Percentiles rank a stretch among this genome's conserved stretches.
phyloP scores from a whole-genome alignment of 2,113 vertebrate species.

The Alouatta palliata region DNA sequence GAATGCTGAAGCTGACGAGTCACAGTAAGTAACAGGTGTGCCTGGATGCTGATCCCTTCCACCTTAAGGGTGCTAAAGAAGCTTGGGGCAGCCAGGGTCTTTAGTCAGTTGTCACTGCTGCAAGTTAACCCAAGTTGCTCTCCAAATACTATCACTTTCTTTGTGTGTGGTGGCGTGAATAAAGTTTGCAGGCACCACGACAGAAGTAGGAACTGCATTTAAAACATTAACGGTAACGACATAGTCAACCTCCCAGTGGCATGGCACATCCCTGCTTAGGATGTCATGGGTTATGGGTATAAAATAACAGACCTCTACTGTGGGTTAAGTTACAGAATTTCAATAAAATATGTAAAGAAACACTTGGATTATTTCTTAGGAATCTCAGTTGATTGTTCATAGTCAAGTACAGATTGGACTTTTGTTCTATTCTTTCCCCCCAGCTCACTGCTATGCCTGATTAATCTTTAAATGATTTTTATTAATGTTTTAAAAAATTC shows the following conservation, averaged over 20 bases:
- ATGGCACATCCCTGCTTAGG: not conserved
- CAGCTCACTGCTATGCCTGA: constrained; percentile 80
- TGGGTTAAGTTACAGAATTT: constrained; percentile 1
- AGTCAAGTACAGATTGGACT: constrained; percentile 82
- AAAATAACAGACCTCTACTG: not conserved
- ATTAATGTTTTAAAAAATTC: not conserved
- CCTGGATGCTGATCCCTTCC: not conserved
- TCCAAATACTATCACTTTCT: not conserved
- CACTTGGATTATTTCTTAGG: not conserved
- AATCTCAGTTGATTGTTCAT: constrained; percentile 6
- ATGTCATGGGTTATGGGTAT: not conserved
- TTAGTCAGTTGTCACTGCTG: not conserved
- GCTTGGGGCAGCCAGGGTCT: not conserved
- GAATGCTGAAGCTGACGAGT: constrained; percentile 77
- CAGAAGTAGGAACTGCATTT: not conserved
- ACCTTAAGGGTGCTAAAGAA: not conserved
- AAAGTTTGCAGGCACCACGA: not conserved
- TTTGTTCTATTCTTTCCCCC: constrained; percentile 82
- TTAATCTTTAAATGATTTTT: not conserved
- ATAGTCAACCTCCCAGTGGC: not conserved
- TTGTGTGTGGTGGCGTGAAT: not conserved
- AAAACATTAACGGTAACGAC: not conserved
- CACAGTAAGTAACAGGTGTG: constrained; percentile 85
- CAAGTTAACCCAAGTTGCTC: not conserved
- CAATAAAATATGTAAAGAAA: not conserved